A percentile compares a stretch with the other conserved stretches of the same genome.
These are phyloP conservation scores for Uropsilus gracilis DNA, from an alignment of 2,113 vertebrate species.

Conservation along the genomic window DNA sequence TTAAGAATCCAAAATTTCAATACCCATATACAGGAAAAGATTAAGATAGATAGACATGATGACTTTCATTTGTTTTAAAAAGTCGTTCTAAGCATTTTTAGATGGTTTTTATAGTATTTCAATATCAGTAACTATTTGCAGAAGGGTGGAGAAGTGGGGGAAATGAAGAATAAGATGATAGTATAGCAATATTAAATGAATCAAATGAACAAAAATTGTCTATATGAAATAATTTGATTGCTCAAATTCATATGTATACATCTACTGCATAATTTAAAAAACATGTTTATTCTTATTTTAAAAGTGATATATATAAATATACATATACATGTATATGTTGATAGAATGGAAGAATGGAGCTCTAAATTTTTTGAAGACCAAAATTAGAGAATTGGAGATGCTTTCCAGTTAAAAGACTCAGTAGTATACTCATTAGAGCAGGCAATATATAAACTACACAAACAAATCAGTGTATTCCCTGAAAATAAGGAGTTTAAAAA, in stretches of 20 bases:
- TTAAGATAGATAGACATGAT: not conserved
- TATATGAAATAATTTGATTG: not conserved
- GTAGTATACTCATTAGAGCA: not conserved
- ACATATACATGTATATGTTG: not conserved
- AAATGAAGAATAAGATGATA: not conserved
- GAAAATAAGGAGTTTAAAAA: not conserved
- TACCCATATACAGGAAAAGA: not conserved
- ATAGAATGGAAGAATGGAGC: not conserved
- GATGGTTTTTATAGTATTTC: not conserved
- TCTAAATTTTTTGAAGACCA: not conserved
- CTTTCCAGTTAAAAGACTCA: not conserved
- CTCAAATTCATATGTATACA: not conserved
- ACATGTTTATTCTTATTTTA: not conserved
- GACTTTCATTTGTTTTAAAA: not conserved
- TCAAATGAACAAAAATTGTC: not conserved
- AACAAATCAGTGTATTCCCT: not conserved
- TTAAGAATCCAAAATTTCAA: conserved; percentile 7
- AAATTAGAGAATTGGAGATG: not conserved
- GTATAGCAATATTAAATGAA: not conserved
- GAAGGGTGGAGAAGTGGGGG: not conserved
- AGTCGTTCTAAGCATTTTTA: not conserved
- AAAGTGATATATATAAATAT: not conserved
- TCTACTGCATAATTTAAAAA: not conserved
- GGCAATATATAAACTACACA: not conserved
- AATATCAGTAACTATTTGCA: not conserved